Evolutionary conservation across 1,140 invertebrate species (phyloP), one percentile per base, ranked within the genome.

Genomic region (Philotrypesis tridentata): DNA sequence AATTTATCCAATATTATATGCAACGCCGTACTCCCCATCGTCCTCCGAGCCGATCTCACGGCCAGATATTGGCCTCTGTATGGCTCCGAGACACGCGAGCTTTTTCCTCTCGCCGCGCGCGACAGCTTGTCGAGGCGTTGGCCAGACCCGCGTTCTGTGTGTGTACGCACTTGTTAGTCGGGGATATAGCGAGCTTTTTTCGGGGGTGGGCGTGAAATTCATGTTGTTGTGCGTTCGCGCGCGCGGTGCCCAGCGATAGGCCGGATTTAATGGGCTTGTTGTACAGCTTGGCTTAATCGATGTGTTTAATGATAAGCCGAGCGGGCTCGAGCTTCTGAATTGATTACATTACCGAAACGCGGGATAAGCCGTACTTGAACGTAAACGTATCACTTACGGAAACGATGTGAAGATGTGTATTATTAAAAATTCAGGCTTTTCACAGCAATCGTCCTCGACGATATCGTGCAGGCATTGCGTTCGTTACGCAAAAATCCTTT

Each of bases 11-110:
- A 84, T 84, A 68, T 79, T 71, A 80, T 71, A 80, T 74, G 82
- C 84, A 85, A 85, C 80, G 33, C 74, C 82, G 83, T 83, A 85
- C 82, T 80, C 70, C 84, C 70, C 84, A 43, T 84, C 81, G 79
- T 82, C 68, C 55, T 23, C 60, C 4, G 8, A 23, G 61, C 67
- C 80, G 84, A 85, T 85, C 82, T 75, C 81, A 79, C 85, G 80
- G 71, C 79, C 6, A 55, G 84, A 86, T 85, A 82, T 82, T 81
- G 70, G 77, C 48, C 73, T 84, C n/a, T n/a, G n/a, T 63, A 86
- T 79, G 82, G 71, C 72, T 61, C 65, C 61, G 27, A 31, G 70
- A 76, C 85, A 86, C 83, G 86, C 85, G 81, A 86, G 31, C 60
- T 29, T 48, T 23, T 29, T 14, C 37, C 7, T 43, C 23, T n/a